Conservation (phyloP, 2,113 vertebrate species). For the Oryzias woworae region DNA sequence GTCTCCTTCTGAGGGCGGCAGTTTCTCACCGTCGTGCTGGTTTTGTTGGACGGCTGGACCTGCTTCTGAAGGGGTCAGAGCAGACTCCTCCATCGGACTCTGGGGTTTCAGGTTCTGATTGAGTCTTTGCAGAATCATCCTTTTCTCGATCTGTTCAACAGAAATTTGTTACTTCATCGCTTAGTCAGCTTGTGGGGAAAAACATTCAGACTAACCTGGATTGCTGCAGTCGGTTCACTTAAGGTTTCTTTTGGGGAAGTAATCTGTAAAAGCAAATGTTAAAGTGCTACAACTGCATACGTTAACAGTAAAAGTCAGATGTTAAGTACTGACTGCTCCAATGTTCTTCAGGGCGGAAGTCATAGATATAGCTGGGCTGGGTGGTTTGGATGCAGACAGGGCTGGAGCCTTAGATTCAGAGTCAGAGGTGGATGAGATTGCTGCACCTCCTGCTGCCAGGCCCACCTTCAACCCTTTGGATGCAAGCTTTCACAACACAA, state of each 20-base stretch:
- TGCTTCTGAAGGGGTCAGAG: conserved; percentile 28
- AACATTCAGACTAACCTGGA: conserved; percentile 54
- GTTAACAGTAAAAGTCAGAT: too few relatives aligned
- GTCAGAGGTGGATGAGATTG: conserved; percentile 35
- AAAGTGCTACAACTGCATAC: too few relatives aligned
- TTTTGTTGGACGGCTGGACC: conserved; percentile 30
- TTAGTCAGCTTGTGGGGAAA: too few relatives aligned
- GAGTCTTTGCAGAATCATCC: conserved; percentile 89
- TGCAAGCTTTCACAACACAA: conserved; percentile 76
- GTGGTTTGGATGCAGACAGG: conserved; percentile 63
- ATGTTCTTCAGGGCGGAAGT: conserved; percentile 94
- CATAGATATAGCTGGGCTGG: conserved; percentile 85
- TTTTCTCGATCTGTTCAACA: conserved; percentile 82
- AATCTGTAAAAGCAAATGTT: conserved; percentile 35
- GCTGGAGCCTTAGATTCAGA: conserved; percentile 67
- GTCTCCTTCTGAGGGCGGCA: conserved; percentile 63
- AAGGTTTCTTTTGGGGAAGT: conserved; percentile 56
- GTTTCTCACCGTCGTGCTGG: conserved; percentile 40
- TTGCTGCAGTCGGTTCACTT: conserved; percentile 21
- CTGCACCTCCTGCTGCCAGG: conserved; percentile 49
- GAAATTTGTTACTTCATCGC: background rate
- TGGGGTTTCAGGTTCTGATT: conserved; percentile 91
- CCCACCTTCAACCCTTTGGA: conserved; percentile 80
- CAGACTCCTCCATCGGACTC: conserved; percentile 39
- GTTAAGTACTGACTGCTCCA: conserved; percentile 82